Base-by-base conservation (phyloP, 2,888 invertebrate species). In the Trachelus stipa region DNA sequence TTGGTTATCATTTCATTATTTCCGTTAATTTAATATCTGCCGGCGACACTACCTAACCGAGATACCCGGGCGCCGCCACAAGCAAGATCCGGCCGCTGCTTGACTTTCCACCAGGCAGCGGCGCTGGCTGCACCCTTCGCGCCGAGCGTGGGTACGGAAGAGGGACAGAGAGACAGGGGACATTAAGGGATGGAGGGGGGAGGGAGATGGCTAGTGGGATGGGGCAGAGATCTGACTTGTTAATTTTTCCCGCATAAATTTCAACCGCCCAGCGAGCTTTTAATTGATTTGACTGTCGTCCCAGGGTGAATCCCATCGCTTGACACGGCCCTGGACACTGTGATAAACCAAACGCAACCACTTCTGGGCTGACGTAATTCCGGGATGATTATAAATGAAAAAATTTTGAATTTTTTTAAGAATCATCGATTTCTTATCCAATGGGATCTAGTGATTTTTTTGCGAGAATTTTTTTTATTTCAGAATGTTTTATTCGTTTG, bases 201-300 rank as follows among this genome's bases (percentile, higher is more conserved):
- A 0, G 23, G 2, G 56, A 23, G 56, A 56, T 56, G 23, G 74
- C 35, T 73, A 75, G 73, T 81, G 76, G 56, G 23, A 56, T 56
- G 82, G 77, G 80, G 79, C 80, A 81, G 84, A 87, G 87, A 90
- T 91, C 90, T 89, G 91, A 90, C 91, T 91, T 91, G 91, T 90
- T 91, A 90, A 91, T 90, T 90, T 89, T 89, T 85, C 79, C 86
- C 82, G 90, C 88, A 90, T 89, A 90, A 90, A 90, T 91, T 90
- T 84, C 83, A 82, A 83, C 82, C 84, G 81, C 79, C 83, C 83
- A 83, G 84, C 85, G 81, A 84, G 85, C 83, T 86, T 86, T 87
- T 87, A 88, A 89, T 89, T 88, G 88, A 89, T 89, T 88, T 84
- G 83, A 69, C 75, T 74, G 35, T 75, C 77, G 40, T 34, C 33